phyloP scores from a whole-genome alignment of 2,888 invertebrate genomes.

The Meiosimyza platycephala region DNA sequence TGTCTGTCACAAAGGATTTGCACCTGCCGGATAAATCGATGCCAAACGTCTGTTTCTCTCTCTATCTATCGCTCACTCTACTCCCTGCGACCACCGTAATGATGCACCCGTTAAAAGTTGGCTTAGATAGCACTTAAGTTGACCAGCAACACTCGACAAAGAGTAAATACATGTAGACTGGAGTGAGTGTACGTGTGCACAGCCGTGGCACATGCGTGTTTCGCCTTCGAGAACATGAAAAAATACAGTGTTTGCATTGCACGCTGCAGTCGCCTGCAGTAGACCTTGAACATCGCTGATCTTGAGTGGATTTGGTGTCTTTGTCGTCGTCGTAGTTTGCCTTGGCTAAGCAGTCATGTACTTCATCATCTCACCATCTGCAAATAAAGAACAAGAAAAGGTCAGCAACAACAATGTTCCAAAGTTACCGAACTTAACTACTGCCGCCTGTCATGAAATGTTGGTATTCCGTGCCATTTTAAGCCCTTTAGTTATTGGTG shows the following conservation, averaged over 20 bases:
- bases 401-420: slow-evolving; percentile 1
- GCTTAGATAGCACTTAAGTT: too few species aligned
- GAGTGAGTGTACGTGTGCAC: too few species aligned
- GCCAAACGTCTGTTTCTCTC: not conserved
- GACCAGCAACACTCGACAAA: too few species aligned
- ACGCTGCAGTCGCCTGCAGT: not conserved
- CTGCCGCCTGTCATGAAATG: too few species aligned
- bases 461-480: too few species aligned
- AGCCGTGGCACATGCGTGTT: slow-evolving; percentile 8
- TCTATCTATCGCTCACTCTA: not conserved
- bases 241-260: not conserved
- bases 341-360: not conserved
- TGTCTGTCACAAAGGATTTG: slow-evolving; percentile 61
- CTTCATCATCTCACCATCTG: slow-evolving; percentile 2
- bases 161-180: too few species aligned
- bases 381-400: not conserved
- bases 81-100: too few species aligned
- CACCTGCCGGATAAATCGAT: slow-evolving; percentile 58
- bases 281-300: slow-evolving; percentile 6
- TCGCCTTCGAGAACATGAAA: slow-evolving; percentile 2
- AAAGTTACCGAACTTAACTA: too few species aligned
- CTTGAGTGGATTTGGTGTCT: not conserved
- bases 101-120: too few species aligned
- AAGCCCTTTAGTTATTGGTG: too few species aligned
- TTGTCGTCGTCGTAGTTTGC: not conserved